These are phyloP conservation scores for Acanthaster planci DNA, from an alignment of 35 echinoderm and acorn worm species.

Conservation along the genomic window DNA sequence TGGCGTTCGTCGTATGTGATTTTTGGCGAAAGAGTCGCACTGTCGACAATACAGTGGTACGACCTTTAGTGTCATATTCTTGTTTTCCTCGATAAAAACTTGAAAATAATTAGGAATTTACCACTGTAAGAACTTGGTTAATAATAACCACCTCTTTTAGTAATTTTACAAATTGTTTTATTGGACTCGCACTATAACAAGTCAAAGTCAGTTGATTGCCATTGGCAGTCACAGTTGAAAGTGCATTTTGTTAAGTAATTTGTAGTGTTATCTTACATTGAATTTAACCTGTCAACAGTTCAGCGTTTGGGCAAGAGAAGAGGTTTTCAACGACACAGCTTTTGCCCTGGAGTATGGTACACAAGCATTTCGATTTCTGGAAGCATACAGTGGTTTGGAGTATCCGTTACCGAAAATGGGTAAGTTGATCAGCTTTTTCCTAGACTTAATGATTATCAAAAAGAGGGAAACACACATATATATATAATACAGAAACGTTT, in stretches of 20 bases:
- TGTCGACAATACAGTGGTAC: slow-evolving; percentile 31
- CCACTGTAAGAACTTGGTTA: no score
- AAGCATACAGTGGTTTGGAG: slow-evolving; percentile 66
- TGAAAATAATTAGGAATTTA: no score
- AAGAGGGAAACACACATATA: no score
- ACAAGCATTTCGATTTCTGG: slow-evolving; percentile 63
- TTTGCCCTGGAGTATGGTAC: slow-evolving; percentile 60
- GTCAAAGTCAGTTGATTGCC: no score
- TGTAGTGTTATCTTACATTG: no score
- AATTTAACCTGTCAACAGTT: slow-evolving; percentile 72
- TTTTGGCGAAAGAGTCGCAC: slow-evolving; percentile 32
- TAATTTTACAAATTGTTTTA: no score
- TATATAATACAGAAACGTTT: no score
- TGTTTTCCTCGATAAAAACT: no score
- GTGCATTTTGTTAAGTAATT: no score
- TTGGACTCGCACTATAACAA: no score
- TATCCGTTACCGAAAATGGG: slow-evolving; percentile 90
- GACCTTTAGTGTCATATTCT: neutral
- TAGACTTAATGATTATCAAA: no score
- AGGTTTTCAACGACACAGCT: slow-evolving; percentile 43
- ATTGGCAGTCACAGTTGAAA: no score
- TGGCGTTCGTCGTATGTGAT: slow-evolving; percentile 78
- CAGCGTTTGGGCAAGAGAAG: slow-evolving; percentile 71
- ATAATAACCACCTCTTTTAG: neutral
- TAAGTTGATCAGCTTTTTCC: slow-evolving; percentile 41